Evolutionary conservation across 2,113 vertebrate species (phyloP).

Genomic region (Mirounga angustirostris): DNA sequence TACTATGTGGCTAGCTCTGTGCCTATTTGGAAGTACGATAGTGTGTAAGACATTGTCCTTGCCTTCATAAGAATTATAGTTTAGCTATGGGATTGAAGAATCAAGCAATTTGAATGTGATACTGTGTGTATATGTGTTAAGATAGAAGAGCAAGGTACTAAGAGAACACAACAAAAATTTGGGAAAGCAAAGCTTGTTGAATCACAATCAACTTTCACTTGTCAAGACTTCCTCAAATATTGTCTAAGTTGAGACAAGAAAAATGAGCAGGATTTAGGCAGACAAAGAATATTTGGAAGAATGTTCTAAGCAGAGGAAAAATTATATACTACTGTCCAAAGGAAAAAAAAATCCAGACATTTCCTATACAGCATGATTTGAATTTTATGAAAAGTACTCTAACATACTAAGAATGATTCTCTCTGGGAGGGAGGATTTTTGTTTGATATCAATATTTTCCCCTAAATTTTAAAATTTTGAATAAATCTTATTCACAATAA

Average conservation of each 20-base stretch:
- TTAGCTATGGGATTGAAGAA: neutral
- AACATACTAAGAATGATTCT: neutral
- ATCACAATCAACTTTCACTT: neutral
- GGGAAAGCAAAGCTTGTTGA: neutral
- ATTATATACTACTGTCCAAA: neutral
- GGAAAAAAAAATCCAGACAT: neutral
- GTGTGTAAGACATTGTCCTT: neutral
- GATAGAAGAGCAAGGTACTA: neutral
- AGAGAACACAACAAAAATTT: neutral
- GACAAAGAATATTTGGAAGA: neutral
- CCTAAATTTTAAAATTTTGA: neutral
- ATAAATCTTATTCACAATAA: neutral
- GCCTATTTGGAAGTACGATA: neutral
- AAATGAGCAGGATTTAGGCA: neutral
- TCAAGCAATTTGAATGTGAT: neutral
- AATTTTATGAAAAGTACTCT: neutral
- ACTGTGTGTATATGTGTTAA: neutral
- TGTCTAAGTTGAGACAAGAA: neutral
- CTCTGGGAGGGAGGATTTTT: neutral
- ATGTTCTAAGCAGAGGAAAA: neutral
- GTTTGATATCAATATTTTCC: neutral
- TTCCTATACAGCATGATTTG: neutral
- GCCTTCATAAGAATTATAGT: neutral
- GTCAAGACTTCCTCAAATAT: neutral
- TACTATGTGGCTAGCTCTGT: neutral